A percentile compares a stretch with the other conserved stretches of the same genome.
phyloP scores from a whole-genome alignment of 2,113 vertebrate genomes.

The Glaucomys volans region DNA sequence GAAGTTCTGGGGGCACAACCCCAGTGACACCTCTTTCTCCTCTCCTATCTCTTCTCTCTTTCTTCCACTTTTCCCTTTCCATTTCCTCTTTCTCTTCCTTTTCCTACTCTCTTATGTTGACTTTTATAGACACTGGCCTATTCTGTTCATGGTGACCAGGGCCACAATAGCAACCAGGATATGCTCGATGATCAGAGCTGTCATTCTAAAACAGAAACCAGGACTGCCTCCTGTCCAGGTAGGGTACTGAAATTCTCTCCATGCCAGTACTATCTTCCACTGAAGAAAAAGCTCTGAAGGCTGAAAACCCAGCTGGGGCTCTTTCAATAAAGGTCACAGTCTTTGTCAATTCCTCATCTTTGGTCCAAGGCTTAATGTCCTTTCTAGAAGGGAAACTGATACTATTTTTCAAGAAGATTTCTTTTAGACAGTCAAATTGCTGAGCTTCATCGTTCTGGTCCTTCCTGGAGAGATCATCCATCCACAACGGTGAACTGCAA shows the following conservation, averaged over 20 bases:
- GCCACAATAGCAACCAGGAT: not conserved
- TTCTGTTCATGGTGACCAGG: not conserved
- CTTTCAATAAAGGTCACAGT: not conserved
- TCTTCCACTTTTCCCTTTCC: not conserved
- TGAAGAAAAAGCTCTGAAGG: not conserved
- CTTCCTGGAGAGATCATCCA: not conserved
- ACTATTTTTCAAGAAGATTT: constrained; percentile 22
- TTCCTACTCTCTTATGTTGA: not conserved
- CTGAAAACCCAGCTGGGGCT: not conserved
- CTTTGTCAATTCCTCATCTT: not conserved
- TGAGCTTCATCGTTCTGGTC: not conserved
- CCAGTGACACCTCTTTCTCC: not conserved
- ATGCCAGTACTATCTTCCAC: not conserved
- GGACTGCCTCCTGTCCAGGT: not conserved
- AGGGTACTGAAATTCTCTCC: not conserved
- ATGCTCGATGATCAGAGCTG: not conserved
- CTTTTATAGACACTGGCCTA: not conserved
- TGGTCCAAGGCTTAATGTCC: not conserved
- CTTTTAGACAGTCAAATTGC: not conserved
- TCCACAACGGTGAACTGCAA: not conserved
- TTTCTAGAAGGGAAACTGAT: not conserved
- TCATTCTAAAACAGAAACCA: not conserved
- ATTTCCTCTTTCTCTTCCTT: not conserved
- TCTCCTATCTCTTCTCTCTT: not conserved
- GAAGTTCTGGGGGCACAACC: not conserved